Base-by-base conservation (phyloP, 2,888 invertebrate genomes). In the Pollenia angustigena region DNA sequence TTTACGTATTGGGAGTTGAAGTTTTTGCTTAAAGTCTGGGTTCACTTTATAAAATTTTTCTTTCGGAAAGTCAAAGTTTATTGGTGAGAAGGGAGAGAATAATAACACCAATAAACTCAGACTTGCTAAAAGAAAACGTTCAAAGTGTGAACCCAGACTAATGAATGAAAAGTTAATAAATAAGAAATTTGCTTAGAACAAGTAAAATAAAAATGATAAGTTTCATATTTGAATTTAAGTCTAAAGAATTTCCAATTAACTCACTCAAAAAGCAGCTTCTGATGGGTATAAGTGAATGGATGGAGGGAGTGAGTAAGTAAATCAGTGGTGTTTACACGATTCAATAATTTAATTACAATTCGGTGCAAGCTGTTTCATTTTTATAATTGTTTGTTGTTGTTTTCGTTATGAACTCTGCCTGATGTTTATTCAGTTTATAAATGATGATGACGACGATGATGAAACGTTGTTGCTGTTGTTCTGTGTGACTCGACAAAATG, bases 401-500 rank as follows among this genome's bases (percentile, higher is more conserved):
- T 66, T 74, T 66, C 18, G 50, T 72, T 81, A 74, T 81, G 58
- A 81, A 75, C 74, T 60, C 50, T 40, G 46, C 9, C 23, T 40
- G 50, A 44, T 46, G 8, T 60, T 62, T 66, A 58, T 64, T 56
- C 32, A 66, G 50, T 66, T 64, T 72, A 52, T 56, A 72, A 84
- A 84, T 78, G 23, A 62, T 44, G 44, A 60, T 82, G 44, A 72
- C 46, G 58, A 46, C 6, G 32, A 56, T 46, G 23, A 44, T 48
- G 56, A 32, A 11, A 52, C 46, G 69, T n/a, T 52, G 64, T 23
- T 56, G 44, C 11, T 50, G 46, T 62, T 48, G 48, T 46, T 68
- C 18, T 76, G 40, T 85, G 81, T 71, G 75, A 56, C 64, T 75
- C 71, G 76, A 76, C 85, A 85, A 85, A 85, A 85, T 85, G 85